Base-by-base conservation (phyloP, 2,797 vertebrate genomes). In the Eospalax fontanierii region DNA sequence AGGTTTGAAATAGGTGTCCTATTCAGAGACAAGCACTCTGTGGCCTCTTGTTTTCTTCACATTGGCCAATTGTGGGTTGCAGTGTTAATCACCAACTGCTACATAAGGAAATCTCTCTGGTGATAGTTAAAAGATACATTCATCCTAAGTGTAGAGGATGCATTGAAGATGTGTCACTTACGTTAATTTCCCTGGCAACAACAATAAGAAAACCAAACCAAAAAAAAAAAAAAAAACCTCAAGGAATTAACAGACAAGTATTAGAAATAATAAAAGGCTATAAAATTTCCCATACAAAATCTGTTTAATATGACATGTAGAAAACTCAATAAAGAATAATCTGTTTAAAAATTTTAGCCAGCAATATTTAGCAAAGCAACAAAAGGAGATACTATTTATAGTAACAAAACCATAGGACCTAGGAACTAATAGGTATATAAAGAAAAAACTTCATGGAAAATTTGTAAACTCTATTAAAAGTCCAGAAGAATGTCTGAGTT, bases 241-340 rank as follows among this genome's bases (percentile, higher is more conserved):
- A 68, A 89, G 38, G 3, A 3, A 24, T 89, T 89, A 93, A 18
- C 22, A 82, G 5, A 75, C 22, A 91, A 93, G 59, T 89, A 79
- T 33, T 83, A 38, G 30, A 68, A 68, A 7, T 68, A 54, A 35
- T 74, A 83, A 82, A 33, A 93, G 43, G 54, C 79, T 43, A 83
- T 33, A 61, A 87, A 90, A 65, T 22, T 91, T 87, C 22, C 11
- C 89, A 94, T 75, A 74, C 19, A 91, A 95, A 83, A 87, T 80
- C 4, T 80, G 0, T 24, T 96, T 85, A 85, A 85, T n/a, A n/a
- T n/a, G n/a, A n/a, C n/a, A n/a, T n/a, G n/a, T n/a, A n/a, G n/a
- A n/a, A n/a, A n/a, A n/a, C n/a, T n/a, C n/a, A n/a, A n/a, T n/a
- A n/a, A n/a, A n/a, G n/a, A n/a, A n/a, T n/a, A n/a, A n/a, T n/a